Evolutionary conservation across 2,113 vertebrate species (phyloP).

Genomic region (Aleadryas rufinucha): DNA sequence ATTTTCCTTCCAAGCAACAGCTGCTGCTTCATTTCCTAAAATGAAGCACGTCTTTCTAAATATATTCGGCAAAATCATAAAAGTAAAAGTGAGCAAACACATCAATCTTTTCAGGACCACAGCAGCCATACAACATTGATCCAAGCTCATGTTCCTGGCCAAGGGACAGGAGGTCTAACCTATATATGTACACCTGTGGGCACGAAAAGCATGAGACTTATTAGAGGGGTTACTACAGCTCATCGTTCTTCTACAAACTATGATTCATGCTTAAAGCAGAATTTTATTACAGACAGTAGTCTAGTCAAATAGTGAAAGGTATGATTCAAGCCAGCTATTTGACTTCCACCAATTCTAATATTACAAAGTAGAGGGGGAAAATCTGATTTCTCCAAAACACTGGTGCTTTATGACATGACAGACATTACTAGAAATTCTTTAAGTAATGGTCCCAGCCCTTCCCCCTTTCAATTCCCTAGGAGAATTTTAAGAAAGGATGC

Average conservation of each 20-base stretch:
- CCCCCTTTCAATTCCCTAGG: not conserved
- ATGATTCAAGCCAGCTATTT: not conserved
- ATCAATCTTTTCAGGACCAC: not conserved
- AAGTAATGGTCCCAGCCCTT: not conserved
- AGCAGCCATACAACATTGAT: not conserved
- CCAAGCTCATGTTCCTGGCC: not conserved
- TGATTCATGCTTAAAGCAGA: constrained; percentile 17
- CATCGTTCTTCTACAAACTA: not conserved
- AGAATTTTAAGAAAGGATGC: not conserved
- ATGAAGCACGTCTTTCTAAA: not conserved
- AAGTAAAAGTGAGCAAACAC: not conserved
- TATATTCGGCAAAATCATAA: not conserved
- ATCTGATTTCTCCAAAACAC: not conserved
- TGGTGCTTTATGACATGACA: not conserved
- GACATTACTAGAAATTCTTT: not conserved
- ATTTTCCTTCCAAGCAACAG: not conserved
- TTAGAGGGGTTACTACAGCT: not conserved
- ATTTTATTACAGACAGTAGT: constrained; percentile 4
- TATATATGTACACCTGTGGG: not conserved
- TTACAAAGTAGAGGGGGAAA: not conserved
- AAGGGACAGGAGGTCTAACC: not conserved
- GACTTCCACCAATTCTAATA: not conserved
- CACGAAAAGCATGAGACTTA: not conserved
- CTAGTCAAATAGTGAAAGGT: constrained; percentile 19
- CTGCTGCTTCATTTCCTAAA: not conserved